Evolutionary conservation across 2,113 vertebrate species (phyloP), one percentile per base, ranked within the genome.

Genomic region (Myotis yumanensis): DNA sequence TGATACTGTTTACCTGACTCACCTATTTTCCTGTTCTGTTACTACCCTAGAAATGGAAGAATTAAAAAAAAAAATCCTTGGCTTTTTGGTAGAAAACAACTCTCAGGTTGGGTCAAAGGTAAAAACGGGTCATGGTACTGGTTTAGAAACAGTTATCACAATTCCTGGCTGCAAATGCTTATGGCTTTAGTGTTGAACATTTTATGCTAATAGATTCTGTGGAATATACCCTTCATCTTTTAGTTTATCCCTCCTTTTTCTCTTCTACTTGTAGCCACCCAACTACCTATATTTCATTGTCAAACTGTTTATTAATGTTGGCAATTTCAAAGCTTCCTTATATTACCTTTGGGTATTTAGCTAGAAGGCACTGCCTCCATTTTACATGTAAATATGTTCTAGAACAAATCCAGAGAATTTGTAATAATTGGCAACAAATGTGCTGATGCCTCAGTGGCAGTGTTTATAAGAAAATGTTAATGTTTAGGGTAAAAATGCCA

Each of bases 311-410:
- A 32, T n/a, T 57, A 76, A 66, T 14, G 2, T n/a, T 81, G 23
- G 16, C 11, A 51, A 64, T 66, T 73, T 64, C 59, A 85, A 96
- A 92, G 7, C 40, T 93, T 76, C 16, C 43, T 87, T 77, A 9
- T 37, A 22, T 75, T 80, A 48, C 22, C 23, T 87, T 57, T 40
- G 23, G 73, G 48, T 25, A 66, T 37, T 66, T 81, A 52, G n/a
- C 35, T 69, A 16, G 86, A 93, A 95, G 35, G n/a, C 51, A 81
- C 7, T 57, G 73, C 17, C 37, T 80, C 22, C 35, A 82, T 79
- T 93, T 96, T 75, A 85, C 57, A 95, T 82, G 73, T 86, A 86
- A 89, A 30, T 69, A 86, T 51, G 40, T 35, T 20, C 23, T 11
- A 84, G 64, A 35, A 92, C 4, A 37, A 83, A 94, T 69, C 69